These are phyloP conservation scores for Drosophila demipolita DNA, from an alignment of 2,888 invertebrate species.

Conservation along the genomic window DNA sequence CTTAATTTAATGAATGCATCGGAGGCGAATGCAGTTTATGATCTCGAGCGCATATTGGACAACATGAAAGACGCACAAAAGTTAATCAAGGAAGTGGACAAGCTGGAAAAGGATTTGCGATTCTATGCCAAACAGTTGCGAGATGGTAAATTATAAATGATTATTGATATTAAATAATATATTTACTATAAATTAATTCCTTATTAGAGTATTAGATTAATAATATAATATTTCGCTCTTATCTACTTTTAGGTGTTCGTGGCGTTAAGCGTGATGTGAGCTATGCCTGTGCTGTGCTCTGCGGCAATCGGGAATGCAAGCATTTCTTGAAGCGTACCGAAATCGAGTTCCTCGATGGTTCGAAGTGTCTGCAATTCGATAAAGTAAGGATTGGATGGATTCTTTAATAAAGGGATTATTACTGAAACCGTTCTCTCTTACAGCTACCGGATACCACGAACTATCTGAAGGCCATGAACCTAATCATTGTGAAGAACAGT, in stretches of 20 bases:
- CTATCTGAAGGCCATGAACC: conserved; percentile 37
- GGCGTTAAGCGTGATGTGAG: conserved; percentile 66
- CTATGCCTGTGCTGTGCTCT: conserved; percentile 64
- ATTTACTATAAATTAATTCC: too few relatives aligned
- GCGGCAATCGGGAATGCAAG: conserved; percentile 51
- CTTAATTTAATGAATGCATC: conserved; percentile 90
- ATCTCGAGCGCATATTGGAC: conserved; percentile 90
- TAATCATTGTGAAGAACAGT: conserved; percentile 16
- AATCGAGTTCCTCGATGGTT: conserved; percentile 57
- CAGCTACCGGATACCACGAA: conserved; percentile 50
- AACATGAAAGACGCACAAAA: conserved; percentile 88
- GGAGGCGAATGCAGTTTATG: conserved; percentile 91
- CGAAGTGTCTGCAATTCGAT: conserved; percentile 59
- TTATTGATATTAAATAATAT: conserved; percentile 13
- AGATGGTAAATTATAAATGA: conserved; percentile 86
- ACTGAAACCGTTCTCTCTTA: not conserved
- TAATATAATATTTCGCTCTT: too few relatives aligned
- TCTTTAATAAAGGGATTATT: not conserved
- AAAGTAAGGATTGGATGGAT: conserved; percentile 20
- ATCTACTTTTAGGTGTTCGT: conserved; percentile 51
- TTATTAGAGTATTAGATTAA: too few relatives aligned
- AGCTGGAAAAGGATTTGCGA: conserved; percentile 88
- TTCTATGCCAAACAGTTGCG: conserved; percentile 90
- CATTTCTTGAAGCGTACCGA: conserved; percentile 54
- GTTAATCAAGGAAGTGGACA: conserved; percentile 88